Base-by-base conservation (phyloP, 2,113 vertebrate species). In the Podarcis cretensis region DNA sequence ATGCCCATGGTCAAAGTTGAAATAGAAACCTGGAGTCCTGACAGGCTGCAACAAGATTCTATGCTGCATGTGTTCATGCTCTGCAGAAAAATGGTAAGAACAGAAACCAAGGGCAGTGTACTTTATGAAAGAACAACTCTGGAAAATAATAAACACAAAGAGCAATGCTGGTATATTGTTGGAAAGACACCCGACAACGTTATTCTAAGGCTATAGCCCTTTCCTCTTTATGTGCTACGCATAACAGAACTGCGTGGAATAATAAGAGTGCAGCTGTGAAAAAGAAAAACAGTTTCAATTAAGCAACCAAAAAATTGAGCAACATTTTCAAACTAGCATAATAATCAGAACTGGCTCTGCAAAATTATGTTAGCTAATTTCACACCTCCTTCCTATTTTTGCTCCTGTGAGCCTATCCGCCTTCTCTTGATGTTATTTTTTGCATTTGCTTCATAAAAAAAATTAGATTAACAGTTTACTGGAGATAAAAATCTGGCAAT, bases 21-120 rank as follows among this genome's bases (percentile, higher is more conserved):
- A 86, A 16, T 1, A 4, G 3, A 37, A 9, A 18, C 43, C 65
- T 37, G 25, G n/a, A 66, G n/a, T 40, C 65, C 54, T 77, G 32
- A 79, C 9, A 68, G 80, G 27, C 63, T 0, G 30, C 86, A 43
- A 0, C 0, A 10, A 48, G 78, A 78, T 37, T 57, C 37, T 23
- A 1, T 0, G 10, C 0, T 48, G 57, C 9, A 20, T 4, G 69
- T 0, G 43, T 74, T 25, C 10, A 69, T n/a, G 8, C 40, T 25
- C 25, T 35, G 35, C 14, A 84, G 69, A 77, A 48, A 25, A 83
- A 57, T 27, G 30, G 21, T 81, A 73, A 59, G 21, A 5, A 37
- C 0, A 80, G 76, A 80, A 7, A 16, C 37, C 76, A 84, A 85
- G 71, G 27, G 27, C 21, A 0, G 10, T 0, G 20, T 1, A 43